Evolutionary conservation across 2,888 invertebrate genomes (phyloP), one percentile per base, ranked within the genome.

Genomic region (Brenthis hecate): DNA sequence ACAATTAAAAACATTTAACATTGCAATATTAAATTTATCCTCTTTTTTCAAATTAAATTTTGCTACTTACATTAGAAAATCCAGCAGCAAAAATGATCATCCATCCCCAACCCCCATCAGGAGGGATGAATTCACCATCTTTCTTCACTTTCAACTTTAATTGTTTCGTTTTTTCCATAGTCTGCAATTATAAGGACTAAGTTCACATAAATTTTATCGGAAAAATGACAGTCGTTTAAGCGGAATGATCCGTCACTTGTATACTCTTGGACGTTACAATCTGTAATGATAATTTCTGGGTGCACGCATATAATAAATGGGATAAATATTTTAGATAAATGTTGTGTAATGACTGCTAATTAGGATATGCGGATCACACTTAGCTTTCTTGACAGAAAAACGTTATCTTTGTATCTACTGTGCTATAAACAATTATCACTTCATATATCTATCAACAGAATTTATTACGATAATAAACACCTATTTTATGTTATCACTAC

Each of bases 71-170:
- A 82, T 96, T 96, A 65, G 95, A 95, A 77, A 95, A 88, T 75
- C 96, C 96, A 61, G 95, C 95, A 5, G 96, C 96, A 6, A 96
- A 78, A 47, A 96, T 94, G 23, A 96, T 93, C 81, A 96, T 89
- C 96, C 96, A 96, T 0, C 95, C 95, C 96, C 96, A 96, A 0
- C 96, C 96, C 5, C 96, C 96, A 82, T 96, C 96, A 0, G 96
- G 96, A 0, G 96, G 94, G 57, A 94, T 85, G 77, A 95, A 96
- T 65, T 94, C 94, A 8, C 91, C 92, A 80, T 86, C 88, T 82
- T 85, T 91, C 70, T 85, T 93, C 81, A 86, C 80, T 74, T 85
- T 90, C 0, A 83, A 75, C 53, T 85, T 84, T 4, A 81, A 75
- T 71, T 81, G 72, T 70, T 87, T 85, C 48, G 76, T 58, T 71